Percentiles rank a stretch among this genome's conserved stretches.
These are phyloP conservation scores for Sinotaia quadrata DNA, from an alignment of 2,888 invertebrate genomes.

Conservation along the genomic window DNA sequence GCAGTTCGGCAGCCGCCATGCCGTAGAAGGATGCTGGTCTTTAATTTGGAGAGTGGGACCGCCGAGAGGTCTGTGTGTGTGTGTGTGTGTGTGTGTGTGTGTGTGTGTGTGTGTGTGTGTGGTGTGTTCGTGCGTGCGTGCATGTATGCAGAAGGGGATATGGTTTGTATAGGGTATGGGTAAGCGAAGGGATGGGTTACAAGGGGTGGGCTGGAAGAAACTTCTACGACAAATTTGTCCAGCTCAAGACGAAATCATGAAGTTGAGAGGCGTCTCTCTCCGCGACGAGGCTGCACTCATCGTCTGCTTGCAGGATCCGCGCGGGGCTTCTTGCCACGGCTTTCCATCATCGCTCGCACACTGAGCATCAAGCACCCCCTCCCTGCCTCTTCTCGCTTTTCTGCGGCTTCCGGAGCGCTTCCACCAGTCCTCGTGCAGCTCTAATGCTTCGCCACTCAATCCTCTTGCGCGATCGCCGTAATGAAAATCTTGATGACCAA, in stretches of 20 bases:
- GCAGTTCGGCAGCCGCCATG: background rate
- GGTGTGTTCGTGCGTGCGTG: background rate
- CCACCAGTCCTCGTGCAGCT: background rate
- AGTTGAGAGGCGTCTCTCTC: constrained; percentile 9
- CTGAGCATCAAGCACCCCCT: background rate
- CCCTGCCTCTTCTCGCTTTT: background rate
- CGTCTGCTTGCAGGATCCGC: background rate
- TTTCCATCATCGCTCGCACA: background rate
- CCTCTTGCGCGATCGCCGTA: background rate
- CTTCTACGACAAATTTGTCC: background rate
- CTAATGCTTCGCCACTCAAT: constrained; percentile 11
- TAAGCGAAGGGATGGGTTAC: background rate
- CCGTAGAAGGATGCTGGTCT: background rate
- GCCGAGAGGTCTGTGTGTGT: background rate
- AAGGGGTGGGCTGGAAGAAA: background rate
- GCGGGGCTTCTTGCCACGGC: background rate
- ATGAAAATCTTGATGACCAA: constrained; percentile 9
- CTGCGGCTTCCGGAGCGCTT: background rate
- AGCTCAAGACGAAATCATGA: constrained; percentile 3
- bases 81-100: background rate
- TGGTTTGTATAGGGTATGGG: too few species aligned
- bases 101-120: background rate
- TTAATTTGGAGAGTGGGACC: background rate
- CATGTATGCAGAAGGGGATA: background rate
- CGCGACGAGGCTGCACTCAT: background rate